These are phyloP conservation scores for Steinernema hermaphroditum DNA, from an alignment of 2,888 invertebrate genomes.

Conservation along the genomic window DNA sequence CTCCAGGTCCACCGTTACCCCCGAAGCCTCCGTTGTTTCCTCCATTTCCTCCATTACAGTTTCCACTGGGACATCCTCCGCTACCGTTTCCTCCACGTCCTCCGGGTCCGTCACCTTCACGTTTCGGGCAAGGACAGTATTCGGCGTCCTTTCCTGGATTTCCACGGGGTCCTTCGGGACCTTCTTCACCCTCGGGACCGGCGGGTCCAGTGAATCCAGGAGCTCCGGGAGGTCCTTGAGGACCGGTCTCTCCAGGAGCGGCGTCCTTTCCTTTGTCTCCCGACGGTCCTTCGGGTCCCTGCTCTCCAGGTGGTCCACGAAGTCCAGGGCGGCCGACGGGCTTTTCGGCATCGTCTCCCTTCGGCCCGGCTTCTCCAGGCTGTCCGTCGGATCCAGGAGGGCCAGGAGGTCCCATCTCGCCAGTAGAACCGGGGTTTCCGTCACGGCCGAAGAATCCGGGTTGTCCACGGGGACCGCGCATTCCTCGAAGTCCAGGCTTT, in stretches of 20 bases:
- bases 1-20: too few relatives aligned
- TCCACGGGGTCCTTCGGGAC: conserved; percentile 45
- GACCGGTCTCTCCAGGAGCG: conserved; percentile 43
- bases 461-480: conserved; percentile 29
- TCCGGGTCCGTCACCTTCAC: not conserved
- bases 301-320: conserved; percentile 19
- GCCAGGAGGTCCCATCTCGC: conserved; percentile 36
- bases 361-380: conserved; percentile 50
- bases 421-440: conserved; percentile 51
- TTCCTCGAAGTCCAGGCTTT: conserved; percentile 34
- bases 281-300: conserved; percentile 35
- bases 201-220: conserved; percentile 45
- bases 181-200: conserved; percentile 45
- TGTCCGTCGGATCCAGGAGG: conserved; percentile 33
- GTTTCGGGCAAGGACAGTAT: too few relatives aligned
- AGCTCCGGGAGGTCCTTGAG: conserved; percentile 43
- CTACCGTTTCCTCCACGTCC: not conserved
- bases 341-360: conserved; percentile 55
- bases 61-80: too few relatives aligned
- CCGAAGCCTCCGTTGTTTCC: too few relatives aligned
- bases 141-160: conserved; percentile 43
- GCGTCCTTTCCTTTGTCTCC: conserved; percentile 40
- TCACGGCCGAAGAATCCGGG: not conserved
- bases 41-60: too few relatives aligned
- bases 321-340: conserved; percentile 50